Conservation (phyloP, 1,140 invertebrate species). For the Procambarus clarkii region DNA sequence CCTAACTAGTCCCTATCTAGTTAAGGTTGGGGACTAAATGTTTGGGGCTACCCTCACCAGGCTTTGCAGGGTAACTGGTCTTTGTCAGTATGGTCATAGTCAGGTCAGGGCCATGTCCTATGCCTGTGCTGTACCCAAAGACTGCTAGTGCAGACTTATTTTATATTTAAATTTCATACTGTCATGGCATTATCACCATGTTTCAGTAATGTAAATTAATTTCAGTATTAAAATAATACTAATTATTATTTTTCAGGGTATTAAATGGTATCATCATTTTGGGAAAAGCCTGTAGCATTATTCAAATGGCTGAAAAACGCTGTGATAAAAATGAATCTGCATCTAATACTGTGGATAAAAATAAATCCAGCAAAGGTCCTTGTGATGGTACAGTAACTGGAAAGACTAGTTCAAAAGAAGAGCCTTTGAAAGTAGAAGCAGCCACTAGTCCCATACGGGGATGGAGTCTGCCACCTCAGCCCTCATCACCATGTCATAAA, state of each 20-base stretch:
- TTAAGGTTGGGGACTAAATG: too few species aligned
- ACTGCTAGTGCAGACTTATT: too few species aligned
- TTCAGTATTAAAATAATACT: background rate
- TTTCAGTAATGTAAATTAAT: background rate
- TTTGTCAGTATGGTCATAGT: too few species aligned
- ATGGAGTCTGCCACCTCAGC: slow-evolving; percentile 44
- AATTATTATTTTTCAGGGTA: slow-evolving; percentile 79
- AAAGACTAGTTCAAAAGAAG: slow-evolving; percentile 11
- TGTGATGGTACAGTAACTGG: background rate
- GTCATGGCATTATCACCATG: too few species aligned
- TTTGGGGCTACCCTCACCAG: too few species aligned
- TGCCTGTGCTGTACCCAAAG: too few species aligned
- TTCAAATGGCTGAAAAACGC: slow-evolving; percentile 75
- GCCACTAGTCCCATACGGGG: slow-evolving; percentile 47
- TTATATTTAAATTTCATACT: too few species aligned
- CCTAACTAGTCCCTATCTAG: too few species aligned
- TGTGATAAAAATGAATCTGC: slow-evolving; percentile 35
- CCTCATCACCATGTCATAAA: slow-evolving; percentile 14
- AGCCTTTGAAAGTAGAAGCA: slow-evolving; percentile 48
- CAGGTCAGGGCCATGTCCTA: too few species aligned
- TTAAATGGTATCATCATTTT: slow-evolving; percentile 91
- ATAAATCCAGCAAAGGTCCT: slow-evolving; percentile 1
- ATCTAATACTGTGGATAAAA: slow-evolving; percentile 33
- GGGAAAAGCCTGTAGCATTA: slow-evolving; percentile 90
- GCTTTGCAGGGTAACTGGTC: too few species aligned